phyloP scores from a whole-genome alignment of 2,113 vertebrate species.

The Eurystomus gularis region DNA sequence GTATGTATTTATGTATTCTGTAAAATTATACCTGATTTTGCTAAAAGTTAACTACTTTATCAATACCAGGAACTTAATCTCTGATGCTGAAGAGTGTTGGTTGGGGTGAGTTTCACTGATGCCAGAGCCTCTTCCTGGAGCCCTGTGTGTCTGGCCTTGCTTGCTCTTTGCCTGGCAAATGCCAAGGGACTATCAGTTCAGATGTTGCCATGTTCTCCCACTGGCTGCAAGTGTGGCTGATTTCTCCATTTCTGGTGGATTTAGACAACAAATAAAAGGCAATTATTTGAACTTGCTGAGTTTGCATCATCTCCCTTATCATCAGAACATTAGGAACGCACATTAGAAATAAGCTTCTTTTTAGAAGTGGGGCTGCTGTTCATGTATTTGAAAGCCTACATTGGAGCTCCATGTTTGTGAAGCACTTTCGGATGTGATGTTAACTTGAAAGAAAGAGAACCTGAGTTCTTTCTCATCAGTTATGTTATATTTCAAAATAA shows the following conservation, averaged over 20 bases:
- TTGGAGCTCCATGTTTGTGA: background rate
- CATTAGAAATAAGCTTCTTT: background rate
- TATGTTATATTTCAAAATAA: background rate
- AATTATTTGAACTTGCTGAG: background rate
- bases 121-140: background rate
- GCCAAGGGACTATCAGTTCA: background rate
- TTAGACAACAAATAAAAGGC: background rate
- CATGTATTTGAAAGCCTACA: background rate
- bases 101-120: background rate
- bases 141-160: background rate
- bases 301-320: background rate
- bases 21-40: background rate
- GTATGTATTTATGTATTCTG: background rate
- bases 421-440: background rate
- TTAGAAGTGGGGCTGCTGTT: background rate
- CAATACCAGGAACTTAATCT: background rate
- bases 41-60: background rate
- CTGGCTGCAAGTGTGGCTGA: background rate
- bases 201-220: background rate
- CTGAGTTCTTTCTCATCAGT: background rate
- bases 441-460: background rate
- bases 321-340: background rate
- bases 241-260: background rate
- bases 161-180: background rate
- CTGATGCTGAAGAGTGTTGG: background rate